Conservation (phyloP, 2,888 invertebrate genomes). For the Halocaridina rubra region DNA sequence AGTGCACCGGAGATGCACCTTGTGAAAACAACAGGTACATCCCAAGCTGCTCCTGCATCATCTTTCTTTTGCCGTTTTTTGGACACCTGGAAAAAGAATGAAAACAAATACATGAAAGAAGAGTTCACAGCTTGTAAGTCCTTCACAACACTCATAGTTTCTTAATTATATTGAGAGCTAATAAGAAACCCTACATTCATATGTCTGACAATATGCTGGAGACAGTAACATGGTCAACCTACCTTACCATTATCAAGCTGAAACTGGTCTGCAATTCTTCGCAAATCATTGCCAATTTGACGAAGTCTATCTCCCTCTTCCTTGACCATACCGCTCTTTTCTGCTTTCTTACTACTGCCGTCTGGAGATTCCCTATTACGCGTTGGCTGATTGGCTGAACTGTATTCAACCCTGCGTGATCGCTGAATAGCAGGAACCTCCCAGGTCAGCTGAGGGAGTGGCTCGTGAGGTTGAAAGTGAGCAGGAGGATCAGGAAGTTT, state of each 20-base stretch:
- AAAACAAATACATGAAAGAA: background rate
- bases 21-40: constrained; percentile 1
- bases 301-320: background rate
- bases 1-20: constrained; percentile 21
- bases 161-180: background rate
- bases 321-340: background rate
- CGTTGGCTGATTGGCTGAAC: background rate
- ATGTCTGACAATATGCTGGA: background rate
- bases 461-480: background rate
- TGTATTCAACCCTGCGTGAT: background rate
- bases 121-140: background rate
- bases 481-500: background rate
- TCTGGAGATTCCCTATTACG: background rate
- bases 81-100: background rate
- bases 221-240: background rate
- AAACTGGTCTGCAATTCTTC: constrained; percentile 27
- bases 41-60: background rate
- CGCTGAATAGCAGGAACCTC: background rate
- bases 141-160: background rate
- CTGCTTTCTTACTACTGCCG: background rate
- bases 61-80: background rate
- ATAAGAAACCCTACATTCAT: background rate
- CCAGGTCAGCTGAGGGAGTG: constrained; percentile 35
- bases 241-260: constrained; percentile 15
- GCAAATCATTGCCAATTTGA: constrained; percentile 6